These are phyloP conservation scores for Spatulosminthurus flaviceps DNA, from an alignment of 2,888 invertebrate species.

Conservation along the genomic window DNA sequence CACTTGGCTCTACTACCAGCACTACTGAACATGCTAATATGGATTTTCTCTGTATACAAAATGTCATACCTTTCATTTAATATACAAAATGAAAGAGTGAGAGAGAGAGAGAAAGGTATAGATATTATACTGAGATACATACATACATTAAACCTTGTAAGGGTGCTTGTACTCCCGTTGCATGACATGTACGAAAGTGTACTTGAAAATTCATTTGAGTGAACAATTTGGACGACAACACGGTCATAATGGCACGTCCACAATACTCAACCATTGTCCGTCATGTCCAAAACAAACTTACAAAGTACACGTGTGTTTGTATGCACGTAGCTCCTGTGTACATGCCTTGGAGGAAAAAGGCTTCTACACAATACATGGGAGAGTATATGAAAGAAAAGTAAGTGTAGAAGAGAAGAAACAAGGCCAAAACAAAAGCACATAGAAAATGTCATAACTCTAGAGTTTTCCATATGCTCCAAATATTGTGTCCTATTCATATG, in stretches of 20 bases:
- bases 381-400: neutral
- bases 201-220: conserved; percentile 34
- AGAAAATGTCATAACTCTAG: conserved; percentile 25
- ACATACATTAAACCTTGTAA: neutral
- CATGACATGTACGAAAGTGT: neutral
- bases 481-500: neutral
- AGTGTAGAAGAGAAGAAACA: conserved; percentile 13
- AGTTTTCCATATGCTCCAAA: neutral
- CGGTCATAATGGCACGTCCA: conserved; percentile 38
- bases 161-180: neutral
- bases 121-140: neutral
- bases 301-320: conserved; percentile 14
- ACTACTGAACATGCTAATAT: neutral
- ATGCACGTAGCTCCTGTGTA: no score
- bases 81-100: conserved; percentile 4
- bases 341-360: no score
- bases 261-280: conserved; percentile 42
- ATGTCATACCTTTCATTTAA: no score
- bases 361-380: no score
- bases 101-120: conserved; percentile 21
- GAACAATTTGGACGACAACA: conserved; percentile 32
- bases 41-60: neutral
- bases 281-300: conserved; percentile 45
- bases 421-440: conserved; percentile 27
- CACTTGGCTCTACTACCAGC: neutral